These are phyloP conservation scores for Rhorus exstirpatorius DNA, from an alignment of 2,888 invertebrate genomes.

Conservation along the genomic window DNA sequence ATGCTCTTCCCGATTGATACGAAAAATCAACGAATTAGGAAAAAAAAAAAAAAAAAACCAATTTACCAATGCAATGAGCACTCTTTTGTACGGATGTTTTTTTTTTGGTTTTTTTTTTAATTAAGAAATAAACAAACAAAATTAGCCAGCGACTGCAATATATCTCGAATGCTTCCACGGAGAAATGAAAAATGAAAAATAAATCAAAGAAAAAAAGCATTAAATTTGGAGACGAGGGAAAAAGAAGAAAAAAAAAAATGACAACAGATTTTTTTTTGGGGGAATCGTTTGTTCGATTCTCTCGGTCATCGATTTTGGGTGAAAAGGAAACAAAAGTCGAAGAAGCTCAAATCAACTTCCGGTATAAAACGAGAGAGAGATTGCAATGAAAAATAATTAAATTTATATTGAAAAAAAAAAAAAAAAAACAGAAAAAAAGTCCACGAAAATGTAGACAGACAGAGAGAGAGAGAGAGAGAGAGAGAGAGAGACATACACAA, in stretches of 20 bases:
- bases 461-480: slow-evolving; percentile 52
- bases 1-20: slow-evolving; percentile 68
- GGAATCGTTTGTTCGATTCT: no score
- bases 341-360: no score
- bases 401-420: neutral
- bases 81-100: slow-evolving; percentile 56
- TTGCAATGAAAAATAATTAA: slow-evolving; percentile 31
- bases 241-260: slow-evolving; percentile 7
- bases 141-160: no score
- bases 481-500: slow-evolving; percentile 60
- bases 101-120: slow-evolving; percentile 44
- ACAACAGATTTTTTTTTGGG: no score
- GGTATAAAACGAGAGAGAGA: slow-evolving; percentile 36
- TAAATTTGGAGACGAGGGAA: no score
- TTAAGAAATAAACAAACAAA: slow-evolving; percentile 24
- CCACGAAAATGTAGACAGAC: slow-evolving; percentile 25
- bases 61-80: slow-evolving; percentile 66
- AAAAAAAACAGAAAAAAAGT: slow-evolving; percentile 27
- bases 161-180: no score
- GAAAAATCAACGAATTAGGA: slow-evolving; percentile 22
- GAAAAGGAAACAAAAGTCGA: slow-evolving; percentile 42
- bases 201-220: no score
- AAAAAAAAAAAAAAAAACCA: slow-evolving; percentile 26
- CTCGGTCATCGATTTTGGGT: no score
- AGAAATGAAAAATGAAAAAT: no score